These are phyloP conservation scores for Pygathrix nemaeus DNA, from an alignment of 2,113 vertebrate genomes.

Conservation along the genomic window DNA sequence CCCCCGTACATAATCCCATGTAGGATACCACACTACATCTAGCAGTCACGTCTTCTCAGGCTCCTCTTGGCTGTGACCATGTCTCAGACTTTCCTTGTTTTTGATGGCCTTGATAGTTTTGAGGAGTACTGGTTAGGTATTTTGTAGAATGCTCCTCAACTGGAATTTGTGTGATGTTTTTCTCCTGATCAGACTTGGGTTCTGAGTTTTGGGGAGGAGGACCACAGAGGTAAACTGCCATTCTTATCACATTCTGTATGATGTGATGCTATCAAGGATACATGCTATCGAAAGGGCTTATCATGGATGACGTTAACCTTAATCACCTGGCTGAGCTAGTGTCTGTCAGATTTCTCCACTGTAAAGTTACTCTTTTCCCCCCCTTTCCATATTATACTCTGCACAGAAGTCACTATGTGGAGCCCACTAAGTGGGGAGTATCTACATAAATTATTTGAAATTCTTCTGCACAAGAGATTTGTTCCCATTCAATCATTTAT, in stretches of 20 bases:
- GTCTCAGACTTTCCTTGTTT: slow-evolving; percentile 2
- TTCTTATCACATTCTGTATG: neutral
- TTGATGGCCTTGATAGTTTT: neutral
- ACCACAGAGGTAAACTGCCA: neutral
- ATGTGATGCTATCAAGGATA: neutral
- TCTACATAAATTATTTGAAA: neutral
- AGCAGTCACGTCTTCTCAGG: neutral
- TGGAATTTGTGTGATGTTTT: neutral
- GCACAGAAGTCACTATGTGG: neutral
- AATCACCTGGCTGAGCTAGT: neutral
- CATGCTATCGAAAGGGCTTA: neutral
- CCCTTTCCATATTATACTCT: neutral
- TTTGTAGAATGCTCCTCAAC: neutral
- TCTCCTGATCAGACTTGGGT: neutral
- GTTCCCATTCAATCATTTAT: neutral
- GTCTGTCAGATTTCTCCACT: neutral
- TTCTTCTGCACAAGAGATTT: neutral
- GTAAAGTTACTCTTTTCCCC: neutral
- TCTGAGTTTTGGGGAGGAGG: neutral
- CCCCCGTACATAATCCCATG: neutral
- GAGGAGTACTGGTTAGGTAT: neutral
- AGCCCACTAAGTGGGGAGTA: neutral
- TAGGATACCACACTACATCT: neutral
- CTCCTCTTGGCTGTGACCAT: neutral
- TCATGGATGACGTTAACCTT: neutral